Evolutionary conservation across 2,888 invertebrate species (phyloP).

Genomic region (Hyles lineata): DNA sequence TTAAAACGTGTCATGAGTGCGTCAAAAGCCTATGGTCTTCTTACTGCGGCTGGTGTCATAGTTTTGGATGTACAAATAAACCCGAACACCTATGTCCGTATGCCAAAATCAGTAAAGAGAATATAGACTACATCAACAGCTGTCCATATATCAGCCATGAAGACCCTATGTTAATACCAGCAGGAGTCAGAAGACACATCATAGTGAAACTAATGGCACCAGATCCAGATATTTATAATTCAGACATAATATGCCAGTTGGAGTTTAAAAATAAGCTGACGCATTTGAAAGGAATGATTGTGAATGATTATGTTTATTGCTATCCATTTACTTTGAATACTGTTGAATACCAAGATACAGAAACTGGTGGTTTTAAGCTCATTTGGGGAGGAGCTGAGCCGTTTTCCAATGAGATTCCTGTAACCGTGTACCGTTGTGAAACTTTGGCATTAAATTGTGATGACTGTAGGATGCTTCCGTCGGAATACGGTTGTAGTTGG

Average conservation of each 20-base stretch:
- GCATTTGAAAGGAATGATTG: constrained; percentile 50
- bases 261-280: constrained; percentile 43
- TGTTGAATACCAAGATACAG: constrained; percentile 34
- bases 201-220: constrained; percentile 50
- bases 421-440: constrained; percentile 52
- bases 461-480: constrained; percentile 30
- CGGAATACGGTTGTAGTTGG: constrained; percentile 36
- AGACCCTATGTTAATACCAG: constrained; percentile 50
- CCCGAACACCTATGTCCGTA: constrained; percentile 46
- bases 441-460: constrained; percentile 32
- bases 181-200: constrained; percentile 46
- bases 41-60: constrained; percentile 61
- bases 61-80: constrained; percentile 53
- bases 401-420: constrained; percentile 51
- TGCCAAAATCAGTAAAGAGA: constrained; percentile 29
- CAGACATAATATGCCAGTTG: constrained; percentile 54
- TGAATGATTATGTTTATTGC: constrained; percentile 52
- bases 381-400: constrained; percentile 56
- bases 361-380: constrained; percentile 43
- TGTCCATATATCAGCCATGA: constrained; percentile 54
- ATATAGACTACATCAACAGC: constrained; percentile 32
- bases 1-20: constrained; percentile 53
- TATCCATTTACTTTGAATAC: constrained; percentile 45
- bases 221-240: constrained; percentile 52
- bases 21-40: constrained; percentile 43